These are phyloP conservation scores for Arizona elegans DNA, from an alignment of 2,113 vertebrate species.

Conservation along the genomic window DNA sequence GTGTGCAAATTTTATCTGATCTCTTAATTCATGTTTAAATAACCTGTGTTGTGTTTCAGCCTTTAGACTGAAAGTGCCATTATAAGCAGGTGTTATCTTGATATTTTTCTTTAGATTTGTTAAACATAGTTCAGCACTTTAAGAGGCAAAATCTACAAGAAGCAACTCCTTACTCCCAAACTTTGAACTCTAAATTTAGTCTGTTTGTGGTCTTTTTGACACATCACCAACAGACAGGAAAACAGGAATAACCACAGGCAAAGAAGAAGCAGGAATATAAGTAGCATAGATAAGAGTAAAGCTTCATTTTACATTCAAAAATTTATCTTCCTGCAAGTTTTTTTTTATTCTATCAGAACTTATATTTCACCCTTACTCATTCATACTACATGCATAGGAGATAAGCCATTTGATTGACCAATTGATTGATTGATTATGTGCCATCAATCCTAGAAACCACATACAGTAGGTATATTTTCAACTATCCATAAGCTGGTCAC, in stretches of 20 bases:
- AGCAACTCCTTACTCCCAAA: not conserved
- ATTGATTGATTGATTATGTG: constrained; percentile 1
- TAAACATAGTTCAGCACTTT: not conserved
- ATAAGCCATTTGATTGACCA: constrained; percentile 20
- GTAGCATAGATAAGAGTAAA: not conserved
- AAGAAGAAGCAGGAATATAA: not conserved
- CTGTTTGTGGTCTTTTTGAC: not conserved
- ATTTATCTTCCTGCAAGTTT: not conserved
- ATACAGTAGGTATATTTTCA: not conserved
- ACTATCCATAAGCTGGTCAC: not conserved
- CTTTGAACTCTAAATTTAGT: not conserved
- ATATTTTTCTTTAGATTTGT: not conserved
- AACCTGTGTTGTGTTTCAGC: not conserved
- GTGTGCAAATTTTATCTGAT: not conserved
- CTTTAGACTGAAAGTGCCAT: not conserved
- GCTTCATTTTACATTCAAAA: not conserved
- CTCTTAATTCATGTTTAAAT: not conserved
- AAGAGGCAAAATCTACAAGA: not conserved
- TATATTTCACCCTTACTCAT: not conserved
- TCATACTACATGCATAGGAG: constrained; percentile 27
- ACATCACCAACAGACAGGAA: not conserved
- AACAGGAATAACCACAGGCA: not conserved
- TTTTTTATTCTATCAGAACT: not conserved
- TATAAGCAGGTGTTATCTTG: not conserved
- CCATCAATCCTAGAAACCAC: not conserved